These are phyloP conservation scores for Siphlonurus alternatus DNA, from an alignment of 2,888 invertebrate genomes.

Conservation along the genomic window DNA sequence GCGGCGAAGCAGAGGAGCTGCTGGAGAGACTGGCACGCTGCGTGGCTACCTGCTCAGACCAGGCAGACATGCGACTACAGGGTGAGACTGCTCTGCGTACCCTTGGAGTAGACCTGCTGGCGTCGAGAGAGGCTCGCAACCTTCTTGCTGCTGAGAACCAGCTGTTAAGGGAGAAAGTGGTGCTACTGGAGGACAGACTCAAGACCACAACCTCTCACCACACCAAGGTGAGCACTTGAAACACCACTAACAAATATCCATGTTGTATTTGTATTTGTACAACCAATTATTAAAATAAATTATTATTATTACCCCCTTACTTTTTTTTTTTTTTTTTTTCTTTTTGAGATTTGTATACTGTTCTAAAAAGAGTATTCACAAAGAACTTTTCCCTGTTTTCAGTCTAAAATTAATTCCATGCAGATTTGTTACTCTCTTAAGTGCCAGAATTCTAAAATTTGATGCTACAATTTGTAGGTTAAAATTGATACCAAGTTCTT, in stretches of 20 bases:
- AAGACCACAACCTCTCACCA: not conserved
- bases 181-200: not conserved
- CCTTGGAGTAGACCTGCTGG: not conserved
- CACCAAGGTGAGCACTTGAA: not conserved
- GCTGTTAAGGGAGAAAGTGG: not conserved
- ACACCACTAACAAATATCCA: too few relatives aligned
- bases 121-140: not conserved
- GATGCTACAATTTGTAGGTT: too few relatives aligned
- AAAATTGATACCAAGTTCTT: not conserved
- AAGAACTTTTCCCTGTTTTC: too few relatives aligned
- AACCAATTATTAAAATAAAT: too few relatives aligned
- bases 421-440: too few relatives aligned
- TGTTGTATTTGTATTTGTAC: too few relatives aligned
- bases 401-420: too few relatives aligned
- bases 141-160: not conserved
- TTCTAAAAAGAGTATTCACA: too few relatives aligned
- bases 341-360: too few relatives aligned
- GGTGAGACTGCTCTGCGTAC: not conserved
- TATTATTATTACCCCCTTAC: too few relatives aligned
- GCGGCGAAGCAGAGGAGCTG: not conserved
- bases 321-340: too few relatives aligned
- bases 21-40: not conserved
- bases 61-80: not conserved
- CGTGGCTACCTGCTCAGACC: not conserved
- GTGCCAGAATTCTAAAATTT: too few relatives aligned